Evolutionary conservation across 2,113 vertebrate species (phyloP).

Genomic region (Arizona elegans): DNA sequence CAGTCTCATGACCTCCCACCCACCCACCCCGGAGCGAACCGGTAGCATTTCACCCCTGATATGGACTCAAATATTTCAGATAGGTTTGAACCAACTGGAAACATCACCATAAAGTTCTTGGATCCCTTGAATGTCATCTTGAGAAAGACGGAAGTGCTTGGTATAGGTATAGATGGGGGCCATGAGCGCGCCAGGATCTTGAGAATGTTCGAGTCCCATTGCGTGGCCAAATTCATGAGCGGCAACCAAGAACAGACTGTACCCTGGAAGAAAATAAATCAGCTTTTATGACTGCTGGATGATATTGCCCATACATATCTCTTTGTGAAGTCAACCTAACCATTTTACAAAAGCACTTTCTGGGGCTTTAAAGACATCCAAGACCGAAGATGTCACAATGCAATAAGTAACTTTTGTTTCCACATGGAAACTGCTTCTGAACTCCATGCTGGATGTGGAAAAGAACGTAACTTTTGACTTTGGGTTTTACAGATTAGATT

Average conservation of each 20-base stretch:
- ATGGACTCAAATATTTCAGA: not conserved
- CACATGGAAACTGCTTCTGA: too few species aligned
- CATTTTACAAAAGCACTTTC: too few species aligned
- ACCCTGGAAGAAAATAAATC: slow-evolving; percentile 71
- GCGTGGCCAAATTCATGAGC: slow-evolving; percentile 98
- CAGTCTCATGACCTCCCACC: too few species aligned
- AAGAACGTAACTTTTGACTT: too few species aligned
- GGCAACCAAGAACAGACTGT: slow-evolving; percentile 96
- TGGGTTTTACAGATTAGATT: too few species aligned
- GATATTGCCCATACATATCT: not conserved
- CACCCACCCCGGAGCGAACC: too few species aligned
- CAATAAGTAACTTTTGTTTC: too few species aligned
- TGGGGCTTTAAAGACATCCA: not conserved
- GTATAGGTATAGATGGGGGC: slow-evolving; percentile 93
- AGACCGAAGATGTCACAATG: not conserved
- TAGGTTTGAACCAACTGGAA: not conserved
- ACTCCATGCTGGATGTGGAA: too few species aligned
- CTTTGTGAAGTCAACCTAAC: not conserved
- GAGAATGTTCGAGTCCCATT: slow-evolving; percentile 92
- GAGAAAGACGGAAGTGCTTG: slow-evolving; percentile 89
- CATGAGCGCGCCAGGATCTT: slow-evolving; percentile 94
- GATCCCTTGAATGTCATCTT: slow-evolving; percentile 91
- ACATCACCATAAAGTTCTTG: slow-evolving; percentile 91
- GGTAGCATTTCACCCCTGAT: too few species aligned
- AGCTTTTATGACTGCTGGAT: not conserved